Evolutionary conservation across 2,797 vertebrate genomes (phyloP).

Genomic region (Knipowitschia caucasica): DNA sequence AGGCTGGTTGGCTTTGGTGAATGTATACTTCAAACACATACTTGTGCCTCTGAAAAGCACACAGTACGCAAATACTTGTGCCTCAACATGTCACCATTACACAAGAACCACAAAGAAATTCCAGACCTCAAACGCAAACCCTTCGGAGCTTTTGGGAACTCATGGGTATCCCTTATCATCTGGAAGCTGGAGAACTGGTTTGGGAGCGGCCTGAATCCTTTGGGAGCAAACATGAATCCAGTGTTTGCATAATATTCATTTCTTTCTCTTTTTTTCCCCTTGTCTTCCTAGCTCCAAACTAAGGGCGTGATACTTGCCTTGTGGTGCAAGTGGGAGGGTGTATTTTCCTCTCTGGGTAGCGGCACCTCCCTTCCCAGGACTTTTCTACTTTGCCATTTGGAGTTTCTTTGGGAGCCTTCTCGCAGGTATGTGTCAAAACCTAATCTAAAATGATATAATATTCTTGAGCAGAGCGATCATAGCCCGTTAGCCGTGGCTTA

Average conservation of each 20-base stretch:
- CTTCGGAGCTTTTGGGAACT: neutral
- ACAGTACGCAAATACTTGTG: slow-evolving; percentile 11
- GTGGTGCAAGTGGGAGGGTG: slow-evolving; percentile 31
- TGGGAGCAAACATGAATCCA: slow-evolving; percentile 2
- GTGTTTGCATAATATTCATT: neutral
- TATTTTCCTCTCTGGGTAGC: neutral
- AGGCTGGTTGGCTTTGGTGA: too few species aligned
- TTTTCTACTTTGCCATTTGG: slow-evolving; percentile 21
- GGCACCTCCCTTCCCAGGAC: slow-evolving; percentile 28
- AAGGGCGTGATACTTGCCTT: slow-evolving; percentile 28
- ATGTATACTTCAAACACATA: too few species aligned
- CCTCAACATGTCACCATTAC: slow-evolving; percentile 34
- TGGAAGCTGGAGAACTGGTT: neutral
- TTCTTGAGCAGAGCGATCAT: neutral
- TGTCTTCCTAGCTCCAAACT: slow-evolving; percentile 1
- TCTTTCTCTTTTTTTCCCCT: too few species aligned
- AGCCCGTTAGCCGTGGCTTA: slow-evolving; percentile 16
- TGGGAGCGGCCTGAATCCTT: slow-evolving; percentile 33
- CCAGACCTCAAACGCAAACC: neutral
- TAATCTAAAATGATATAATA: neutral
- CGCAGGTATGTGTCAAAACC: slow-evolving; percentile 45
- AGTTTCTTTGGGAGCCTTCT: slow-evolving; percentile 14
- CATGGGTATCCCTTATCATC: slow-evolving; percentile 5
- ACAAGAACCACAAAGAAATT: slow-evolving; percentile 21
- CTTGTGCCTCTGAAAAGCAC: neutral